Percentiles rank a stretch among this genome's conserved stretches.
phyloP scores from a whole-genome alignment of 2,797 vertebrate species.

The Sebastes trivittatus region DNA sequence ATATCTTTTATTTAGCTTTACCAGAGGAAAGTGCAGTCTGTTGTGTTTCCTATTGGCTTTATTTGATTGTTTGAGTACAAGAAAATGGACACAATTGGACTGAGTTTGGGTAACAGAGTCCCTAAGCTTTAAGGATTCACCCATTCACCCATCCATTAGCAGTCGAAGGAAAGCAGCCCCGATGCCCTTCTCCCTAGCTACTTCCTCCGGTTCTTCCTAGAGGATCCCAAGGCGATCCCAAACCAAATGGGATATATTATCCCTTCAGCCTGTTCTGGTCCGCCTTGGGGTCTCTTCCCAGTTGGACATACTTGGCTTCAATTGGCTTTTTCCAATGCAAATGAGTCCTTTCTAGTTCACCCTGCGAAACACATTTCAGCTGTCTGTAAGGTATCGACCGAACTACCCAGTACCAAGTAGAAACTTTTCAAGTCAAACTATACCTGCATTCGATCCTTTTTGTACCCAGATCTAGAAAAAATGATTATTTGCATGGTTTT shows the following conservation, averaged over 20 bases:
- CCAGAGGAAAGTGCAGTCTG: neutral
- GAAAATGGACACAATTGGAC: neutral
- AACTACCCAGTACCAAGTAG: neutral
- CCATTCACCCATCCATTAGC: neutral
- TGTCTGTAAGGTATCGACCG: neutral
- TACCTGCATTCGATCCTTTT: neutral
- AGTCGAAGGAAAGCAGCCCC: neutral
- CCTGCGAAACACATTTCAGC: neutral
- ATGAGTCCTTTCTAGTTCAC: conserved; percentile 2
- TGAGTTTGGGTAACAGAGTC: neutral
- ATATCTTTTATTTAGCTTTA: conserved; percentile 4
- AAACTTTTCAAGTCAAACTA: neutral
- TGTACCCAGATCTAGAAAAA: neutral
- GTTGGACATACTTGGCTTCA: neutral
- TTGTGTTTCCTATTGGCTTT: neutral
- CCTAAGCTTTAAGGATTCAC: conserved; percentile 1
- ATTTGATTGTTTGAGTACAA: neutral
- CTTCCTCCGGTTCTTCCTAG: neutral
- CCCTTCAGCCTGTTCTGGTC: neutral
- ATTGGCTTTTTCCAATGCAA: conserved; percentile 7
- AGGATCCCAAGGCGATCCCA: conserved; percentile 5
- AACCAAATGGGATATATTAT: conserved; percentile 13
- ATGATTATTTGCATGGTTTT: no score
- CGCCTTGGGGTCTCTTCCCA: neutral
- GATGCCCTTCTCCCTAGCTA: neutral